Percentiles rank a stretch among this genome's conserved stretches.
Conservation (phyloP, 2,113 vertebrate genomes). For the Zingel zingel region DNA sequence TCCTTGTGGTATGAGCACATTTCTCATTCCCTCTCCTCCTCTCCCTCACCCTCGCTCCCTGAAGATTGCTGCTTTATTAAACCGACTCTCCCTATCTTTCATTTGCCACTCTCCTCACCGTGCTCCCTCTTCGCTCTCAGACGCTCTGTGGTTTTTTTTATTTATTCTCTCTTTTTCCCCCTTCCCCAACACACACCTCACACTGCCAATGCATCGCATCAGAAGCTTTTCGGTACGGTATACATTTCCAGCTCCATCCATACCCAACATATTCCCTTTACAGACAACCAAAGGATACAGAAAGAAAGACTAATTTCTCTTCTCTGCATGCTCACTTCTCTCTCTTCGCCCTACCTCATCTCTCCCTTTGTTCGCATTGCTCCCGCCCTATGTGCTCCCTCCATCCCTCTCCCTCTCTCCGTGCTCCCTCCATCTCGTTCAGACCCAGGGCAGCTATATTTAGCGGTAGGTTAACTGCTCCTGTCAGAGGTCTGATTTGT, state of each 20-base stretch:
- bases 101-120: conserved; percentile 73
- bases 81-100: conserved; percentile 81
- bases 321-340: conserved; percentile 23
- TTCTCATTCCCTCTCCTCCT: conserved; percentile 80
- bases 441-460: conserved; percentile 84
- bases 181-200: conserved; percentile 35
- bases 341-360: conserved; percentile 34
- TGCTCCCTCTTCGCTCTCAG: conserved; percentile 47
- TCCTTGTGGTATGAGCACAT: conserved; percentile 79
- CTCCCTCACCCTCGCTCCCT: conserved; percentile 68
- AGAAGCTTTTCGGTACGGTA: conserved; percentile 29
- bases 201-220: conserved; percentile 40
- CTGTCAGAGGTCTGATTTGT: conserved; percentile 87
- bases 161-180: conserved; percentile 58
- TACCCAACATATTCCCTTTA: conserved; percentile 4
- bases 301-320: conserved; percentile 24
- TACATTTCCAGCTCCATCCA: conserved; percentile 11
- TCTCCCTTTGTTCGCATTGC: conserved; percentile 58
- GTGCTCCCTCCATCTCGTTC: conserved; percentile 62
- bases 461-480: conserved; percentile 85
- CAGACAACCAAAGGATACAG: conserved; percentile 23
- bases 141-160: conserved; percentile 45
- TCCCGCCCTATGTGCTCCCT: conserved; percentile 57
- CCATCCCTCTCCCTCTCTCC: conserved; percentile 42
- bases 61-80: conserved; percentile 82